Percentiles rank a stretch among this genome's conserved stretches.
Evolutionary conservation across 2,797 vertebrate species (phyloP).

Genomic region (Bradypus variegatus): DNA sequence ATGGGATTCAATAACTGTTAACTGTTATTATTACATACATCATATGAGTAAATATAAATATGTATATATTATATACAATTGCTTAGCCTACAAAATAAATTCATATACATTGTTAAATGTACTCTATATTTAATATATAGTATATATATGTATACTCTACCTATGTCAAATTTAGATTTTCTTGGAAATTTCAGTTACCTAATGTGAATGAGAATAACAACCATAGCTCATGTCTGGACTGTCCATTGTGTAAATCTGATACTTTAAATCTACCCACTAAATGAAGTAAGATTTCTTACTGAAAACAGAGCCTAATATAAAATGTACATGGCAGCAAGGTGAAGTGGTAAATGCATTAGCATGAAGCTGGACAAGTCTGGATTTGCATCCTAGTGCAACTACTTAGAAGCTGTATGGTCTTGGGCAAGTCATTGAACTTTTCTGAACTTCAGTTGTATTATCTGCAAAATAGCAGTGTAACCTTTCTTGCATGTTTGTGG

Average conservation of each 20-base stretch:
- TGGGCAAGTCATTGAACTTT: not conserved
- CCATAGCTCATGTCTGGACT: not conserved
- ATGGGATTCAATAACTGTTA: not conserved
- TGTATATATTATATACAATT: not conserved
- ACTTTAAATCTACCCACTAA: not conserved
- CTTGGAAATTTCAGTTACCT: conserved; percentile 9
- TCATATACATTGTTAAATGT: not conserved
- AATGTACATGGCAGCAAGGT: not conserved
- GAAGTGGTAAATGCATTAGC: not conserved
- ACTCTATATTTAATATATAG: not conserved
- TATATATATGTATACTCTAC: not conserved
- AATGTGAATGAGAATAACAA: not conserved
- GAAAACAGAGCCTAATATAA: not conserved
- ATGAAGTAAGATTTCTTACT: not conserved
- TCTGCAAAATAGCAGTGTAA: not conserved
- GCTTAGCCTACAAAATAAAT: not conserved
- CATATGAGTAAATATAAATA: not conserved
- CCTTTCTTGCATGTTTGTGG: not conserved
- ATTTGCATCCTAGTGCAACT: not conserved
- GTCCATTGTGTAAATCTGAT: not conserved
- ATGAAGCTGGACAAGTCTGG: too few relatives aligned
- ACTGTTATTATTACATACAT: not conserved
- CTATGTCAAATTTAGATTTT: not conserved
- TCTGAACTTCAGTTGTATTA: not conserved
- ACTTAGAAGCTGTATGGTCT: not conserved